A percentile compares a stretch with the other conserved stretches of the same genome.
These are phyloP conservation scores for Podotricha telesiphe DNA, from an alignment of 2,888 invertebrate species.

Conservation along the genomic window DNA sequence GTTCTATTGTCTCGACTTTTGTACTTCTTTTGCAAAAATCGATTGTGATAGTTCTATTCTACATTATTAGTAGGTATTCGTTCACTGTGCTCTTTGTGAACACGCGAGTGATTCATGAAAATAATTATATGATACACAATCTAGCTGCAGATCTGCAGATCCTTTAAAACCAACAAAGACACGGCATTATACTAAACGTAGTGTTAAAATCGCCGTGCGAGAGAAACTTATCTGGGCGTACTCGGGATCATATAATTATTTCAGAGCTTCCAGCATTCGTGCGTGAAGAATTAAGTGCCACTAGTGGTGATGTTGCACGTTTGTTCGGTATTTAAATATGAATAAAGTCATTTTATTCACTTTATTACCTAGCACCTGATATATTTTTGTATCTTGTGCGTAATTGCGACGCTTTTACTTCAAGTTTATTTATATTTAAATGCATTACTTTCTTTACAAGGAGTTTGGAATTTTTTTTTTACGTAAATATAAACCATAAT, in stretches of 20 bases:
- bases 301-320: conserved; percentile 20
- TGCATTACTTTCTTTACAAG: too few species aligned
- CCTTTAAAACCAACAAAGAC: conserved; percentile 9
- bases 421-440: too few species aligned
- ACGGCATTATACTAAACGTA: conserved; percentile 9
- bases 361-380: not conserved
- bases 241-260: conserved; percentile 35
- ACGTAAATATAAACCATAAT: too few species aligned
- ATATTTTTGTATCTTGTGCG: not conserved
- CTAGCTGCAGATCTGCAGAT: conserved; percentile 3
- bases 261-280: conserved; percentile 33
- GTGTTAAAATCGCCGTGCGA: conserved; percentile 30
- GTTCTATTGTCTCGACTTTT: too few species aligned
- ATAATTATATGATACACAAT: not conserved
- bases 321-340: conserved; percentile 20
- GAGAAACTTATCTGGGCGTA: conserved; percentile 26
- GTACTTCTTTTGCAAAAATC: too few species aligned
- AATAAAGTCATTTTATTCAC: conserved; percentile 10
- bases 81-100: too few species aligned
- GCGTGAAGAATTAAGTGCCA: conserved; percentile 35
- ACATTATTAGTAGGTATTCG: too few species aligned
- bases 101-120: too few species aligned
- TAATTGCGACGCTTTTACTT: not conserved
- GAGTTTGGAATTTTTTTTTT: too few species aligned
- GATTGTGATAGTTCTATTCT: too few species aligned